phyloP scores from a whole-genome alignment of 2,888 invertebrate species.

The Mantis religiosa region DNA sequence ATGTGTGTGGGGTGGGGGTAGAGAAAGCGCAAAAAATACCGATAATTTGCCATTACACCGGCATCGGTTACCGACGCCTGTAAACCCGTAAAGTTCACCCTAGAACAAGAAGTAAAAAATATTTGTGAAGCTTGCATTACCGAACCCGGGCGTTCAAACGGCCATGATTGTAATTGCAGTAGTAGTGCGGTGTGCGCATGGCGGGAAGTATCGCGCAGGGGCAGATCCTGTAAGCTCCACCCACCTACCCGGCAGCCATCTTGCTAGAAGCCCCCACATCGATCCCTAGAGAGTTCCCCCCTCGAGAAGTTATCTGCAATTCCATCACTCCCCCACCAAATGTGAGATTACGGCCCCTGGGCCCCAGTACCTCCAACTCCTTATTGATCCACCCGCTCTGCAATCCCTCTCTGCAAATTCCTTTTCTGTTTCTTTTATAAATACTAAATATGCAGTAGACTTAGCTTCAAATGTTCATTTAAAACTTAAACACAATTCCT shows the following conservation, averaged over 20 bases:
- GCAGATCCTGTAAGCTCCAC: constrained; percentile 41
- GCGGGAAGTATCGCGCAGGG: constrained; percentile 7
- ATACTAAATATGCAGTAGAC: not conserved
- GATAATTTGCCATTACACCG: too few species aligned
- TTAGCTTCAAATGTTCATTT: not conserved
- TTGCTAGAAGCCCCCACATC: constrained; percentile 34
- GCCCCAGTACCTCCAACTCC: not conserved
- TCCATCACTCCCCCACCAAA: not conserved
- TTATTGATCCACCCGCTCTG: not conserved
- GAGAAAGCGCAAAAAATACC: too few species aligned
- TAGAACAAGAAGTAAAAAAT: too few species aligned
- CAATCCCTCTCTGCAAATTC: not conserved
- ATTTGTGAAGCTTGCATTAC: not conserved
- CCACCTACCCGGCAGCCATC: constrained; percentile 44
- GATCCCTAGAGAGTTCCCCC: not conserved
- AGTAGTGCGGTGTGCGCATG: not conserved
- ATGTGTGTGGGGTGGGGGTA: too few species aligned
- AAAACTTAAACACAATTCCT: too few species aligned
- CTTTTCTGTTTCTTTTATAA: not conserved
- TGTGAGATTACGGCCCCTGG: not conserved
- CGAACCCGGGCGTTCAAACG: not conserved
- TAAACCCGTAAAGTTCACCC: too few species aligned
- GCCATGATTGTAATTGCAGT: not conserved
- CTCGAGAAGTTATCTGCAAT: not conserved
- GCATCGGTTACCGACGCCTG: too few species aligned